phyloP scores from a whole-genome alignment of 2,888 invertebrate genomes.

The Zelleria hepariella region DNA sequence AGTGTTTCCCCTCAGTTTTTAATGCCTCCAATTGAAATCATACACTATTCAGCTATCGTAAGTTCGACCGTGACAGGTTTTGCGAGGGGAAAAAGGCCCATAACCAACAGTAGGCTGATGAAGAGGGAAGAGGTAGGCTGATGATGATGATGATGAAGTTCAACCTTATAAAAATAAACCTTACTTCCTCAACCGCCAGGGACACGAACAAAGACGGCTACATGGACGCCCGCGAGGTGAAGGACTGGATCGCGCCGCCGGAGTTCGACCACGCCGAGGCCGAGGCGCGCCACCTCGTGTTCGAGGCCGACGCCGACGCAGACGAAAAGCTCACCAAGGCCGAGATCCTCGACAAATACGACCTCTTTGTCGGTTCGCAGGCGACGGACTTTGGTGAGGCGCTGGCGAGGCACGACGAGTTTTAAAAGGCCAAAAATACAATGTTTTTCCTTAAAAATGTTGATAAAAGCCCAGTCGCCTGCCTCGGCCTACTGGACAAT shows the following conservation, averaged over 20 bases:
- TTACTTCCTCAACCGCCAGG: constrained; percentile 35
- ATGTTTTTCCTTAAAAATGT: too few relatives aligned
- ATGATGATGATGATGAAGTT: not conserved
- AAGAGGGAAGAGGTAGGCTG: not conserved
- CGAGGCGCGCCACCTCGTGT: constrained; percentile 95
- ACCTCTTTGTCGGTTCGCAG: constrained; percentile 98
- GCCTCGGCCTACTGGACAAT: too few relatives aligned
- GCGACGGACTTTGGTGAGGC: constrained; percentile 99
- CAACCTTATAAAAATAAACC: too few relatives aligned
- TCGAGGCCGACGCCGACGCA: constrained; percentile 92
- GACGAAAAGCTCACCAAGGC: constrained; percentile 91
- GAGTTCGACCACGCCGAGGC: constrained; percentile 98
- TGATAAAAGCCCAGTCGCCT: too few relatives aligned
- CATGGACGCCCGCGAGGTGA: constrained; percentile 90
- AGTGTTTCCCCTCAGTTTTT: too few relatives aligned
- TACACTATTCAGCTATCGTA: too few relatives aligned
- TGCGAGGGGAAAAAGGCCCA: too few relatives aligned
- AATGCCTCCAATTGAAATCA: too few relatives aligned
- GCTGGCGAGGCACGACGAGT: constrained; percentile 94
- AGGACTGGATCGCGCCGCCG: constrained; percentile 94
- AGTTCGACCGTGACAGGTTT: too few relatives aligned
- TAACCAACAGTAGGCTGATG: too few relatives aligned
- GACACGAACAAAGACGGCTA: constrained; percentile 92
- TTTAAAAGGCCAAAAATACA: constrained; percentile 64
- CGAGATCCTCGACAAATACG: constrained; percentile 95